A percentile compares a stretch with the other conserved stretches of the same genome.
These are phyloP conservation scores for Galleria mellonella DNA, from an alignment of 1,140 invertebrate species.

Conservation along the genomic window DNA sequence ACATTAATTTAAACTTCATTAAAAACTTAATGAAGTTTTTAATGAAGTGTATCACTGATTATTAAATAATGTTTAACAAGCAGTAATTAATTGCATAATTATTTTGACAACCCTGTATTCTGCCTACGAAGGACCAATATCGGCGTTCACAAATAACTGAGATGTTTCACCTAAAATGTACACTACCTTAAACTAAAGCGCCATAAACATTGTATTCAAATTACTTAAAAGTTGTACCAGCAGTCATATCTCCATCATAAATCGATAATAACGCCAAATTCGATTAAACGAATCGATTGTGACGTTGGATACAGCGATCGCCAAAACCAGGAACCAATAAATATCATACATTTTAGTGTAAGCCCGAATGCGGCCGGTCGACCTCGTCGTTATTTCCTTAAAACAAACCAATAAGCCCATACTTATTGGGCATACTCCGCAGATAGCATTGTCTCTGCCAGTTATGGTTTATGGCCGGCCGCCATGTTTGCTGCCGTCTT, in stretches of 20 bases:
- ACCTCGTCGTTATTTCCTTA: conserved; percentile 50
- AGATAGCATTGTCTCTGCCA: conserved; percentile 37
- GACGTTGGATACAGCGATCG: conserved; percentile 8
- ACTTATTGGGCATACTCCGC: conserved; percentile 25
- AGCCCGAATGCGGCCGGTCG: conserved; percentile 22
- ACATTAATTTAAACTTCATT: too few relatives aligned
- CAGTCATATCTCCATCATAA: conserved; percentile 28
- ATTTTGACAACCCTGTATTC: background rate
- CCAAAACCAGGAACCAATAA: conserved; percentile 45
- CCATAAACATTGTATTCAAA: conserved; percentile 9
- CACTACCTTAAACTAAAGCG: conserved; percentile 3
- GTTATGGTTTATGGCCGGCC: conserved; percentile 28
- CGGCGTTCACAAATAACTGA: background rate
- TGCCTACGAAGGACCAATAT: background rate
- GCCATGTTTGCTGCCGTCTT: conserved; percentile 41
- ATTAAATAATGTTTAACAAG: too few relatives aligned
- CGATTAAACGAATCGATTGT: conserved; percentile 5
- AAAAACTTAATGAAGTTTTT: too few relatives aligned
- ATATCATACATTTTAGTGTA: conserved; percentile 45
- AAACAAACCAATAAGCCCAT: conserved; percentile 43
- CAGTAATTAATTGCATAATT: background rate
- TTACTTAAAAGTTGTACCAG: conserved; percentile 3
- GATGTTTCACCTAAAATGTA: background rate
- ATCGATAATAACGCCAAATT: conserved; percentile 44
- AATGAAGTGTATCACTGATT: too few relatives aligned